Evolutionary conservation across 2,113 vertebrate genomes (phyloP).

Genomic region (Brachirus orientalis): DNA sequence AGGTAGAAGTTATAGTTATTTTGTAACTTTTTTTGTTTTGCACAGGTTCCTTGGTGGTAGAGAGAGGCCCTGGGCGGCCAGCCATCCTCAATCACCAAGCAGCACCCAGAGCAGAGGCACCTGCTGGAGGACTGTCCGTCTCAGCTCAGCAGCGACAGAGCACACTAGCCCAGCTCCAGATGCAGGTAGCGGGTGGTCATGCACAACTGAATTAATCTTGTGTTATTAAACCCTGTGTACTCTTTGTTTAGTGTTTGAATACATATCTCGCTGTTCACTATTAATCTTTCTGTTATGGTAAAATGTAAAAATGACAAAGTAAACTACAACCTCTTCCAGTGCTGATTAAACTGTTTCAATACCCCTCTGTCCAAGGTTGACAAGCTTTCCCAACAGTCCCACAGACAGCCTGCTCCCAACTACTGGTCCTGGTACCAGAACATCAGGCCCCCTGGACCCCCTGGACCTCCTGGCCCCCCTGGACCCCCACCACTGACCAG

Average conservation of each 20-base stretch:
- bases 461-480: constrained; percentile 67
- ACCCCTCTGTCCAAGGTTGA: constrained; percentile 75
- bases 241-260: too few species aligned
- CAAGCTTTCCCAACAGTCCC: constrained; percentile 81
- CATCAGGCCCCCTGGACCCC: constrained; percentile 67
- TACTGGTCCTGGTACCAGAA: constrained; percentile 82
- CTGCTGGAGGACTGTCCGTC: constrained; percentile 41
- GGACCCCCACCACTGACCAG: constrained; percentile 71
- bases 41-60: constrained; percentile 80
- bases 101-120: constrained; percentile 68
- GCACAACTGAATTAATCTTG: neutral
- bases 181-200: constrained; percentile 71
- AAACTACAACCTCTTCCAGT: neutral
- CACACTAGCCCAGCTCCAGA: constrained; percentile 83
- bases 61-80: constrained; percentile 68
- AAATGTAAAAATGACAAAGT: too few species aligned
- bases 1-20: neutral
- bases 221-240: neutral
- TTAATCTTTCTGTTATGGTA: too few species aligned
- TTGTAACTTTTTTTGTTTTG: neutral
- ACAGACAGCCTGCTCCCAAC: constrained; percentile 70
- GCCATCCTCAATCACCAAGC: constrained; percentile 55
- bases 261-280: too few species aligned
- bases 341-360: constrained; percentile 11
- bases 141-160: constrained; percentile 76